phyloP scores from a whole-genome alignment of 1,140 invertebrate genomes.

The Meloidogyne floridensis region DNA sequence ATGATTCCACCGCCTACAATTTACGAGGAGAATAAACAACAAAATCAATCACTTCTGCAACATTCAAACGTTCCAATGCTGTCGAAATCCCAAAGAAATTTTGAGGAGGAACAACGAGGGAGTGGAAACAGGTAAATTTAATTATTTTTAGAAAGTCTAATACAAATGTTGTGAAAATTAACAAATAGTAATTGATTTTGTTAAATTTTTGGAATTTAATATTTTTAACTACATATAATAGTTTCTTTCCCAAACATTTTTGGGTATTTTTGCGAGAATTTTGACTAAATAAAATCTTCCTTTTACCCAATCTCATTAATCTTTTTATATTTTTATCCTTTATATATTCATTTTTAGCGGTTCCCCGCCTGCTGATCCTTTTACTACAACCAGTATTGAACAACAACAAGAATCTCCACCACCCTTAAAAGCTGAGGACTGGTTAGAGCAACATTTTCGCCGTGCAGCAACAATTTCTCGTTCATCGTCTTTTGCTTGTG shows the following conservation, averaged over 20 bases:
- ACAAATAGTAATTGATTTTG: too few relatives aligned
- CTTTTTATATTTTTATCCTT: not conserved
- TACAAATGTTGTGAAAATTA: too few relatives aligned
- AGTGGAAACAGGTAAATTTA: not conserved
- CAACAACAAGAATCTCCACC: not conserved
- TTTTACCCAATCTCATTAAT: too few relatives aligned
- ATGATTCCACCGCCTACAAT: not conserved
- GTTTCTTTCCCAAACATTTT: too few relatives aligned
- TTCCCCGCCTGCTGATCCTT: conserved; percentile 7
- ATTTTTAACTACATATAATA: too few relatives aligned
- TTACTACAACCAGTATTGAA: conserved; percentile 6
- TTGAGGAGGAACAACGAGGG: not conserved
- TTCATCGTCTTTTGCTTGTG: not conserved
- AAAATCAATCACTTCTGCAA: not conserved
- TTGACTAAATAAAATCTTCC: too few relatives aligned
- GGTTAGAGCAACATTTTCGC: not conserved
- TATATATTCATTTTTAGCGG: not conserved
- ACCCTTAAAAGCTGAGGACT: not conserved
- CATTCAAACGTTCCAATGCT: not conserved
- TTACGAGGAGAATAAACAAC: not conserved
- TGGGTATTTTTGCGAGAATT: too few relatives aligned
- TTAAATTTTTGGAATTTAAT: too few relatives aligned
- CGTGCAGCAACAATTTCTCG: not conserved
- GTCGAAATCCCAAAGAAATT: not conserved
- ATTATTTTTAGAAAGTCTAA: not conserved